Percentiles rank a stretch among this genome's conserved stretches.
These are phyloP conservation scores for Rafetus swinhoei DNA, from an alignment of 2,113 vertebrate species.

Conservation along the genomic window DNA sequence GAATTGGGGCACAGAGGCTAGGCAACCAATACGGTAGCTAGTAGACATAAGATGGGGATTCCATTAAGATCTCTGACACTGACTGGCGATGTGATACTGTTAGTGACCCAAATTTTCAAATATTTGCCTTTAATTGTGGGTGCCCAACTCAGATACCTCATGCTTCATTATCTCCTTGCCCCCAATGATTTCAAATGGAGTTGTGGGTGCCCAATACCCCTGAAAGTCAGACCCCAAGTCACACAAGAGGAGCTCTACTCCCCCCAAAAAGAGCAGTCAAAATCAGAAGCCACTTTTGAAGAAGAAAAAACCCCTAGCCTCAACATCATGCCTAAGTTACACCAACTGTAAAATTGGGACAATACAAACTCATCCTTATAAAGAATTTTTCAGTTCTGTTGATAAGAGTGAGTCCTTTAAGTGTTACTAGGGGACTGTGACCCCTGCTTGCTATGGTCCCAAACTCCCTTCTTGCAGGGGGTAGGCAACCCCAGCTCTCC, in stretches of 20 bases:
- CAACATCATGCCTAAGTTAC: neutral
- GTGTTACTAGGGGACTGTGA: no score
- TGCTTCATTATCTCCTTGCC: neutral
- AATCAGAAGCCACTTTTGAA: neutral
- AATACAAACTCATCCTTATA: neutral
- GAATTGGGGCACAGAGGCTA: neutral
- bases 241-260: no score
- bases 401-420: neutral
- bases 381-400: neutral
- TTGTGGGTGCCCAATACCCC: neutral
- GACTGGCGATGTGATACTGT: neutral
- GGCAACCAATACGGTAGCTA: neutral
- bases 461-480: no score
- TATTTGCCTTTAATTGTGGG: neutral
- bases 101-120: neutral
- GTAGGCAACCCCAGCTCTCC: no score
- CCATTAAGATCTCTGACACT: neutral
- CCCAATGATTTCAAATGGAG: neutral
- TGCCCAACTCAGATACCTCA: neutral
- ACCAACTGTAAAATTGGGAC: neutral
- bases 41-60: accelerated
- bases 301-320: neutral
- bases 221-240: neutral
- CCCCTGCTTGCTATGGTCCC: no score
- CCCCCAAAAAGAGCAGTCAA: neutral